phyloP scores from a whole-genome alignment of 2,797 vertebrate genomes.

The Oreochromis grahami region DNA sequence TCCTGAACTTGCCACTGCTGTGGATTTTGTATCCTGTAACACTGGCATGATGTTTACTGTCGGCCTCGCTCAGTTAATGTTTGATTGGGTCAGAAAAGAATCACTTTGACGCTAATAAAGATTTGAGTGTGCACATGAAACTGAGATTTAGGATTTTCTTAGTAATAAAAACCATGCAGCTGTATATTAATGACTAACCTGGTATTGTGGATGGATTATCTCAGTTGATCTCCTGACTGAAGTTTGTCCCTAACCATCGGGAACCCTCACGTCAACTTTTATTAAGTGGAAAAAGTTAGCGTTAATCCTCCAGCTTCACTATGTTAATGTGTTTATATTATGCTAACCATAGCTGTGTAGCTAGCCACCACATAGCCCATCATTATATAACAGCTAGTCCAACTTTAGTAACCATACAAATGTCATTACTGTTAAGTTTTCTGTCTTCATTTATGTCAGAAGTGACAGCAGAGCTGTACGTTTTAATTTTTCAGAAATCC shows the following conservation, averaged over 20 bases:
- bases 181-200: neutral
- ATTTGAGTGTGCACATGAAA: neutral
- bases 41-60: neutral
- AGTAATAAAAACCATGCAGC: neutral
- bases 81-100: neutral
- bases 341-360: neutral
- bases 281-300: neutral
- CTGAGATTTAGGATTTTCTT: neutral
- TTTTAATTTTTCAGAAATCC: too few species aligned
- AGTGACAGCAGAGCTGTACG: too few species aligned
- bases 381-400: neutral
- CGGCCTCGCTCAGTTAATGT: neutral
- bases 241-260: neutral
- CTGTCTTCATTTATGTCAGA: too few species aligned
- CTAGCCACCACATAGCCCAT: neutral
- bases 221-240: neutral
- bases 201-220: neutral
- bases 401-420: neutral
- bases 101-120: neutral
- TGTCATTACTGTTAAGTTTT: too few species aligned
- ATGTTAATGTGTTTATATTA: neutral
- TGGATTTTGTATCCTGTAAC: neutral
- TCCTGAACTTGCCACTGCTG: neutral
- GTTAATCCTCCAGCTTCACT: neutral
- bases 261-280: neutral